phyloP scores from a whole-genome alignment of 2,888 invertebrate species.

The Agriotes lineatus region DNA sequence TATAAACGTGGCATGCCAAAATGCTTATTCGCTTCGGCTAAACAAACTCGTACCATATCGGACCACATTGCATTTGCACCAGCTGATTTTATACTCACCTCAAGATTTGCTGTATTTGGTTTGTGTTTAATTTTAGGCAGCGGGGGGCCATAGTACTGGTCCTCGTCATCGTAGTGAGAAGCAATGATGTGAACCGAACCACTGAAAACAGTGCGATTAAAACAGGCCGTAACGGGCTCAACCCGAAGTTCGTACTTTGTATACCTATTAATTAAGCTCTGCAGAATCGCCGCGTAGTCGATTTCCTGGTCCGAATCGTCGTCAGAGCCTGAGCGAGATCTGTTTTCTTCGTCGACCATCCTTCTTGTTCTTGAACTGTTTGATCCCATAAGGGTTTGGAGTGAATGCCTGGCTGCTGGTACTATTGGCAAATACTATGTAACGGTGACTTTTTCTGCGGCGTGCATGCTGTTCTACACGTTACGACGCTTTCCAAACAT shows the following conservation, averaged over 20 bases:
- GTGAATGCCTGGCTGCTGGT: no score
- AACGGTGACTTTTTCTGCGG: background rate
- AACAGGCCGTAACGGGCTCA: no score
- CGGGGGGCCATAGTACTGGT: constrained; percentile 58
- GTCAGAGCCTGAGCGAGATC: constrained; percentile 58
- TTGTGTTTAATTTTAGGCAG: constrained; percentile 62
- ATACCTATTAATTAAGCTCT: constrained; percentile 68
- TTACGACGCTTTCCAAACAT: background rate
- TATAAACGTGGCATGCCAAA: no score
- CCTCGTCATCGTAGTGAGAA: constrained; percentile 56
- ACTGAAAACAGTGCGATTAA: no score
- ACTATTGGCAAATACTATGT: constrained; percentile 5
- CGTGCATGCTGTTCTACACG: background rate
- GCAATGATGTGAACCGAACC: constrained; percentile 63
- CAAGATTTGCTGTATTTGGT: constrained; percentile 66
- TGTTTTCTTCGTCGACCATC: constrained; percentile 63
- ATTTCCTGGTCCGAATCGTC: constrained; percentile 62
- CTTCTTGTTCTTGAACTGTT: constrained; percentile 62
- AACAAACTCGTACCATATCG: no score
- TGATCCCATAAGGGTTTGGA: constrained; percentile 62
- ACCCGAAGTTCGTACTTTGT: constrained; percentile 47
- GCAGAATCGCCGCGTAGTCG: constrained; percentile 66
- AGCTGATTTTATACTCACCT: constrained; percentile 62
- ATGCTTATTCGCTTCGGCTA: no score
- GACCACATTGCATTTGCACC: no score